phyloP scores from a whole-genome alignment of 2,113 vertebrate genomes.

The Leptodactylus fuscus region DNA sequence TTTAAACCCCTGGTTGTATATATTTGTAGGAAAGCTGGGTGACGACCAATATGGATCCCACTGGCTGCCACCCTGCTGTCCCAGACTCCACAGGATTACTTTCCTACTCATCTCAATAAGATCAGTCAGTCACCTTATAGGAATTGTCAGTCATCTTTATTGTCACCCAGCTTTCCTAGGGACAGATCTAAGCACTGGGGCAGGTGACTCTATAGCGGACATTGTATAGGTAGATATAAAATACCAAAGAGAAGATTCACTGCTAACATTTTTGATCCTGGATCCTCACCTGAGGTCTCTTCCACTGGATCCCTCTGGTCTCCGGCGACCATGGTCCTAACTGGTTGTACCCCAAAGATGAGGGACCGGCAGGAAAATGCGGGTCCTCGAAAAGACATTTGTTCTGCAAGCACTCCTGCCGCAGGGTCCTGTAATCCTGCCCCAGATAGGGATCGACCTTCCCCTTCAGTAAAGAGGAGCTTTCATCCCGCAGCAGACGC shows the following conservation, averaged over 20 bases:
- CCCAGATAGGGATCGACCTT: constrained; percentile 54
- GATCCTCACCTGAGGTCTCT: constrained; percentile 67
- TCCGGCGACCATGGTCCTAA: constrained; percentile 63
- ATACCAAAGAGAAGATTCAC: background rate
- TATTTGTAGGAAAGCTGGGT: too few relatives aligned
- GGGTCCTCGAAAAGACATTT: constrained; percentile 66
- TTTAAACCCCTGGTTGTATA: too few relatives aligned
- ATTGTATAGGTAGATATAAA: too few relatives aligned
- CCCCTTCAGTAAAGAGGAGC: background rate
- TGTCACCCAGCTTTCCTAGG: background rate
- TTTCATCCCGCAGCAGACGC: constrained; percentile 21
- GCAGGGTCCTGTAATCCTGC: constrained; percentile 66
- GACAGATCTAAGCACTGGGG: background rate
- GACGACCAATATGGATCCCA: background rate
- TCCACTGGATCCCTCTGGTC: constrained; percentile 67
- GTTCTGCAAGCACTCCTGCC: constrained; percentile 61
- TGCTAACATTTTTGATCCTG: background rate
- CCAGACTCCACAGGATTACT: background rate
- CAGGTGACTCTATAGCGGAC: too few relatives aligned
- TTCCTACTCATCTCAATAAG: too few relatives aligned
- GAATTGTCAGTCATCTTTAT: too few relatives aligned
- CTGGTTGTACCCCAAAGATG: constrained; percentile 66
- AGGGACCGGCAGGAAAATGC: constrained; percentile 64
- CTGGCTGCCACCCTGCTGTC: background rate
- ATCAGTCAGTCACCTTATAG: too few relatives aligned